Evolutionary conservation across 1,140 invertebrate genomes (phyloP).

Genomic region (Drosophila mayri): DNA sequence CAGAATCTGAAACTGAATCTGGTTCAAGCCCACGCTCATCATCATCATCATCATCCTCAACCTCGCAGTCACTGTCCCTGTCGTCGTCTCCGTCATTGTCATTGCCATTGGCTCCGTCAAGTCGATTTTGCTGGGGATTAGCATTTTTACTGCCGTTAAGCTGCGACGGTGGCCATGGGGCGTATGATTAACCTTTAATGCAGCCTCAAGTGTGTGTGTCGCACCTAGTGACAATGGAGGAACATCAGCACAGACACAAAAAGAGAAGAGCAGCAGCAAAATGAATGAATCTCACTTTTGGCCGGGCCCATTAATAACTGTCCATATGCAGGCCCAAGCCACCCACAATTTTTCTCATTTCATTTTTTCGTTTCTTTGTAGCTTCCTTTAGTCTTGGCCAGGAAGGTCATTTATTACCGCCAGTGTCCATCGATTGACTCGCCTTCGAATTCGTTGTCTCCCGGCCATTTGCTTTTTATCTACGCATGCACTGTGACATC

Average conservation of each 20-base stretch:
- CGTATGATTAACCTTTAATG: slow-evolving; percentile 79
- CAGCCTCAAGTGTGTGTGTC: slow-evolving; percentile 49
- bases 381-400: not conserved
- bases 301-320: slow-evolving; percentile 76
- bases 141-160: slow-evolving; percentile 67
- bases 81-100: slow-evolving; percentile 44
- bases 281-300: slow-evolving; percentile 76
- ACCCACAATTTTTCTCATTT: slow-evolving; percentile 14
- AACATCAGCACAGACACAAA: slow-evolving; percentile 17
- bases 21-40: slow-evolving; percentile 23
- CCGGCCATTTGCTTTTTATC: slow-evolving; percentile 56
- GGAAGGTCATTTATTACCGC: slow-evolving; percentile 65
- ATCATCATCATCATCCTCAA: slow-evolving; percentile 1
- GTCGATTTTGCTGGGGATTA: slow-evolving; percentile 74
- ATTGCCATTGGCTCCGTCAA: slow-evolving; percentile 61
- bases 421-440: slow-evolving; percentile 62
- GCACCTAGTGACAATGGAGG: slow-evolving; percentile 31
- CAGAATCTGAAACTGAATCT: slow-evolving; percentile 19
- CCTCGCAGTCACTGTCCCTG: slow-evolving; percentile 14
- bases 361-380: not conserved
- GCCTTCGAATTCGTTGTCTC: slow-evolving; percentile 17
- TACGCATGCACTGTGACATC: slow-evolving; percentile 73
- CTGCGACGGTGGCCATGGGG: slow-evolving; percentile 57
- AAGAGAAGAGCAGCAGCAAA: slow-evolving; percentile 24
- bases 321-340: slow-evolving; percentile 61